Base-by-base conservation (phyloP, 2,113 vertebrate species). In the Hypanus sabinus region DNA sequence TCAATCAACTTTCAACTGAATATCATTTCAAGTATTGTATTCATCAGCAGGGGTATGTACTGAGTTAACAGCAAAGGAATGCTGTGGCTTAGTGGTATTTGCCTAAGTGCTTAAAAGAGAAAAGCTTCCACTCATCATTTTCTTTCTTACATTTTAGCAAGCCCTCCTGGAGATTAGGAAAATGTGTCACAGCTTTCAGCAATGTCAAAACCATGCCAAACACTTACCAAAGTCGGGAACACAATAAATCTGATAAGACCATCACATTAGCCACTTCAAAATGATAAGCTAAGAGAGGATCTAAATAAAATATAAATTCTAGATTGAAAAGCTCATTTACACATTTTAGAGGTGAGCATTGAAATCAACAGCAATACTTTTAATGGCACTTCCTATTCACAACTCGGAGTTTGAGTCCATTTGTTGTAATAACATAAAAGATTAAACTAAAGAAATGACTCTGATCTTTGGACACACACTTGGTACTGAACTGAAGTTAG, bases 21-120 rank as follows among this genome's bases (percentile, higher is more conserved):
- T 62, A 57, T 88, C 83, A 65, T 33, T 90, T 90, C 30, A n/a
- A 33, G 60, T 14, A 90, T 62, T 65, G 6, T 65, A 88, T 88
- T 88, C 57, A 65, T 65, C 85, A 90, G n/a, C 30, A 90, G n/a
- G 62, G n/a, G 18, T 90, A 90, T 65, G 85, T 90, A 60, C 16
- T 33, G 60, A 65, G 85, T 90, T 68, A 65, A 90, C 30, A 90
- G 85, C 30, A 90, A 65, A 90, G 30, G 60, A 90, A 90, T 65
- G 85, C 60, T 79, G 76, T 36, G 76, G 76, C 76, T 88, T 65
- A 18, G 30, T 65, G 85, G 60, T 60, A 88, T 88, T 88, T 65
- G 85, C 60, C n/a, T 65, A 18, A 62, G 22, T n/a, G 60, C 57
- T 90, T 65, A 20, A 65, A 30, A 18, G n/a, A 6, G 14, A 33